Base-by-base conservation (phyloP, 2,888 invertebrate species). In the Cheilosia soror region DNA sequence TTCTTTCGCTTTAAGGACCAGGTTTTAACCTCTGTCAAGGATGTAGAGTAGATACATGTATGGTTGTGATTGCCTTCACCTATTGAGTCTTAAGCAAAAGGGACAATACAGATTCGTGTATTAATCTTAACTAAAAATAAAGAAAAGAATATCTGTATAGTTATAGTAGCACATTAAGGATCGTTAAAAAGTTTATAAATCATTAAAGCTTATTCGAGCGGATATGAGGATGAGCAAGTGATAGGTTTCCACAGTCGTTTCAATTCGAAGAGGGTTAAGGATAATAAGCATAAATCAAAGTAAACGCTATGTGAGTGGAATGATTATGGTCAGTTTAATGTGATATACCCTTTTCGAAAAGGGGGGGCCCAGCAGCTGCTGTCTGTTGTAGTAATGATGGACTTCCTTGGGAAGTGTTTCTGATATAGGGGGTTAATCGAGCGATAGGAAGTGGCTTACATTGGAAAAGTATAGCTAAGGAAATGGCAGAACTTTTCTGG, bases 151-250 rank as follows among this genome's bases (percentile, higher is more conserved):
- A 20, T 47, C 37, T 66, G 72, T 6, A 58, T 31, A 49, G 58
- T 44, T 33, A 44, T 33, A 55, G 44, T 29, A 68, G 51, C 68
- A 68, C 76, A 76, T 76, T 68, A 76, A 60, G 57, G 76, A 76
- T 76, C 58, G 68, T 76, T 76, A 76, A 76, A 76, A 76, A 76
- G 76, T 76, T 76, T 76, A 76, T 76, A 76, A 76, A 76, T 76
- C 76, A 76, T 76, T 68, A 76, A 66, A 76, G 76, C 75, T 75
- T 65, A 75, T 49, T 75, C 55, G 65, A 75, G 57, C 65, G 65
- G 75, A 75, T 76, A 58, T 60, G 51, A 58, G 60, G 60, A 68
- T 76, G 66, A 27, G 51, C 40, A 65, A 75, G 65, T 76, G 57
- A 65, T 76, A 51, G 76, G 62, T 73, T 51, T 51, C 13, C 40